Evolutionary conservation across 2,888 invertebrate genomes (phyloP).

Genomic region (Ariolimax columbianus): DNA sequence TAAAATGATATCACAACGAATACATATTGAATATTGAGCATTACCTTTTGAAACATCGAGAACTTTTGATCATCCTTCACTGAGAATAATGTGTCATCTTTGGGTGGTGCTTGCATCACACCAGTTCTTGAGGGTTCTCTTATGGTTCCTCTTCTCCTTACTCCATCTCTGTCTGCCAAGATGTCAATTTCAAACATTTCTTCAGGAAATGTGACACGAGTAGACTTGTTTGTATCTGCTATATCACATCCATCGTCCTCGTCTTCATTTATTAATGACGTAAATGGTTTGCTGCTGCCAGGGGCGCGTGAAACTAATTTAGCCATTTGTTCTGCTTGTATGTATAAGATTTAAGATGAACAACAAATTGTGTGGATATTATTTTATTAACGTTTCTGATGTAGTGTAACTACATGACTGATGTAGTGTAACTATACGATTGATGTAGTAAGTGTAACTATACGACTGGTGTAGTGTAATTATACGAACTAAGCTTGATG

Average conservation of each 20-base stretch:
- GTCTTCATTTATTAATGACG: slow-evolving; percentile 10
- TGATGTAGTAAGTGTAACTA: too few species aligned
- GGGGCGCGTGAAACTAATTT: background rate
- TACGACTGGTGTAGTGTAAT: too few species aligned
- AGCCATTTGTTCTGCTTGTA: background rate
- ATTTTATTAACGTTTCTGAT: too few species aligned
- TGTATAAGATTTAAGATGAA: background rate
- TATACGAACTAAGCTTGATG: too few species aligned
- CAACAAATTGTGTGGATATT: background rate
- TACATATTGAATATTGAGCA: background rate
- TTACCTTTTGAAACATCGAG: slow-evolving; percentile 49
- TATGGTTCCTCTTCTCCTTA: slow-evolving; percentile 16
- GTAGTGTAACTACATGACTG: too few species aligned
- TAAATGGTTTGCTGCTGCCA: background rate
- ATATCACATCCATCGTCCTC: slow-evolving; percentile 9
- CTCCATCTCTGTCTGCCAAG: slow-evolving; percentile 12
- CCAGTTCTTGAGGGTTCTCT: slow-evolving; percentile 4
- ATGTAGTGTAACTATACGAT: too few species aligned
- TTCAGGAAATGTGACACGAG: slow-evolving; percentile 27
- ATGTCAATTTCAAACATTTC: slow-evolving; percentile 15
- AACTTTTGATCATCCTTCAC: slow-evolving; percentile 51
- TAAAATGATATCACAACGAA: background rate
- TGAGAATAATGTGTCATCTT: slow-evolving; percentile 48
- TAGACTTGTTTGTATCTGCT: background rate
- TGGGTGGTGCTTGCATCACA: slow-evolving; percentile 22